These are phyloP conservation scores for Euura saliciscinereae DNA, from an alignment of 1,140 invertebrate species.

Conservation along the genomic window DNA sequence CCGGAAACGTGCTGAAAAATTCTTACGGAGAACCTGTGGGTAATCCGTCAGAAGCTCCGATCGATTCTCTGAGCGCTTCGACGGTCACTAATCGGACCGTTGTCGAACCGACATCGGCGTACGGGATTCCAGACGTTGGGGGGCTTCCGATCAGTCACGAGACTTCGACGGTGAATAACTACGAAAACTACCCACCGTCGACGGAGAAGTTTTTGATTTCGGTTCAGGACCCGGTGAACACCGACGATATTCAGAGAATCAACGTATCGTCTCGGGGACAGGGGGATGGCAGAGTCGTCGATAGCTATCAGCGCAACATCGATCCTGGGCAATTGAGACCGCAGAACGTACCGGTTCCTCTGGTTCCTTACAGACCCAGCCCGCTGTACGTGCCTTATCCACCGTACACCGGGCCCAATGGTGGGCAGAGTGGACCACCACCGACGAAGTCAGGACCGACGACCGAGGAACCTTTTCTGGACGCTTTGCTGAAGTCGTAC, in stretches of 20 bases:
- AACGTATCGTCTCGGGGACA: neutral
- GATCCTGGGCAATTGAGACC: neutral
- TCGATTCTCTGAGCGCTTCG: neutral
- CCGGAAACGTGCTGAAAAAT: neutral
- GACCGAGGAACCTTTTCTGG: conserved; percentile 24
- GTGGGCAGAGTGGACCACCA: neutral
- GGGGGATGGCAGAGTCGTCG: neutral
- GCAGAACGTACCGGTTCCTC: neutral
- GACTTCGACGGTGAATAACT: neutral
- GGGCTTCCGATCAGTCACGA: neutral
- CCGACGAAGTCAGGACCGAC: conserved; percentile 2
- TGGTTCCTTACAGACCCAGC: neutral
- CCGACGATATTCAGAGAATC: neutral
- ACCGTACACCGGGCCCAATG: neutral
- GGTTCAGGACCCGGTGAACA: neutral
- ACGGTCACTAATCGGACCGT: neutral
- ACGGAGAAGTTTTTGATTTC: neutral
- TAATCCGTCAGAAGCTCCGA: neutral
- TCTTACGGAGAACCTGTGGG: neutral
- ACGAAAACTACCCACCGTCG: neutral
- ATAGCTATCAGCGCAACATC: conserved; percentile 6
- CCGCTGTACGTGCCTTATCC: conserved; percentile 11
- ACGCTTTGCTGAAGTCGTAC: conserved; percentile 28
- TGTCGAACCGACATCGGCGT: neutral
- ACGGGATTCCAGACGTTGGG: neutral